Conservation (phyloP, 2,113 vertebrate genomes). For the Hemiscyllium ocellatum region DNA sequence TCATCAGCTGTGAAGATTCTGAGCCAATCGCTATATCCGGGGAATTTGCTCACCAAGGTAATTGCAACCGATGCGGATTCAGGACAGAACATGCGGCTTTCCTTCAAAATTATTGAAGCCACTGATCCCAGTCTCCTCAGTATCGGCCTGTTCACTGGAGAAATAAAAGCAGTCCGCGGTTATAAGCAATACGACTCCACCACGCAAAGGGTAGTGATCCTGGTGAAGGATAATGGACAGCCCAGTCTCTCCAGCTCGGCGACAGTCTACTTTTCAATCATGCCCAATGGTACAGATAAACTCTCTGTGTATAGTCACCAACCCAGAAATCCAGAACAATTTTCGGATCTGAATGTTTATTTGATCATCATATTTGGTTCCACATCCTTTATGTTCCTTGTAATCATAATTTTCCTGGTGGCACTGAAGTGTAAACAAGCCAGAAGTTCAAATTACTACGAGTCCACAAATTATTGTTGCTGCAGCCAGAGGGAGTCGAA, state of each 20-base stretch:
- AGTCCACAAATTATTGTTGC: neutral
- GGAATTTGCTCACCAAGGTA: constrained; percentile 49
- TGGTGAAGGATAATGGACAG: constrained; percentile 64
- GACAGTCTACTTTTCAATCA: constrained; percentile 61
- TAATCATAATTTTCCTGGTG: neutral
- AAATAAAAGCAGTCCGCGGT: constrained; percentile 46
- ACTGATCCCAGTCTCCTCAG: constrained; percentile 50
- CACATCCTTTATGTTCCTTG: neutral
- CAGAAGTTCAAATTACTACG: neutral
- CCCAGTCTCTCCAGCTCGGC: constrained; percentile 59
- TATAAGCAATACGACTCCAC: constrained; percentile 62
- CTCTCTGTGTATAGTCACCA: constrained; percentile 61
- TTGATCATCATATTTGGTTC: neutral
- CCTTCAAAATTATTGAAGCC: constrained; percentile 48
- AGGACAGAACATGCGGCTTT: constrained; percentile 51
- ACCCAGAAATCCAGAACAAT: constrained; percentile 48
- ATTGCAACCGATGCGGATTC: constrained; percentile 51
- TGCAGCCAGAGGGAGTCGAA: neutral
- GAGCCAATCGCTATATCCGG: neutral
- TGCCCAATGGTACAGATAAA: constrained; percentile 55
- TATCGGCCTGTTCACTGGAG: constrained; percentile 47
- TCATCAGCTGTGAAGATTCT: neutral
- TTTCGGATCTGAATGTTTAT: constrained; percentile 56
- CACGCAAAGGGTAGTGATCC: constrained; percentile 62
- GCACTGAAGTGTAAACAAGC: neutral